Evolutionary conservation across 1,140 invertebrate species (phyloP), one percentile per base, ranked within the genome.

Genomic region (Zaprionus taronus): DNA sequence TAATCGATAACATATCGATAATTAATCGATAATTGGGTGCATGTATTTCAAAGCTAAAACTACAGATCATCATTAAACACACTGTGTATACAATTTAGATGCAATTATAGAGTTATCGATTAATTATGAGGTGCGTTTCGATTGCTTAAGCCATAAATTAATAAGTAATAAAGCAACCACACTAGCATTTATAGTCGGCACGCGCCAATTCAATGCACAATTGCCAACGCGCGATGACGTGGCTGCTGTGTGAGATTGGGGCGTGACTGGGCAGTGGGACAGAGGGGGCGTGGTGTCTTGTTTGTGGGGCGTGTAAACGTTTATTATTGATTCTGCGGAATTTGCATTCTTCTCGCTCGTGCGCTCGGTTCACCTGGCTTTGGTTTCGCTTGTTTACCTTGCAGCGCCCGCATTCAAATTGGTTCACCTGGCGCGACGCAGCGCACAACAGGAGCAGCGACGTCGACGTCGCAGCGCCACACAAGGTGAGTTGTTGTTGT

Each of bases 331-430:
- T 51, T 34, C 44, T 34, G 44, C n/a, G 31, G 22, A 64, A 44
- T 70, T 68, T 47, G 17, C 58, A 69, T 65, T 56, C 67, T 71
- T 80, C 80, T 83, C 80, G 80, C 83, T 69, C 70, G 71, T 62
- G 38, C 31, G 53, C 70, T 72, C 53, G 61, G 61, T 81, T 79
- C 44, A 61, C 26, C 49, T 62, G 36, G 41, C 62, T 60, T 12
- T 22, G n/a, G 9, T 60, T 55, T 38, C 22, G 55, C 68, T 83
- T 83, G 57, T 76, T 84, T 75, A 76, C 57, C 72, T 83, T 73
- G 57, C 91, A 92, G 91, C 74, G 62, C 84, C 80, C 64, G 64
- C 82, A 51, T 81, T 92, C 57, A 92, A 92, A 80, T 85, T 92
- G 67, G 91, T 92, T 60, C 87, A 92, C 56, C 73, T 92, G 78